Conservation (phyloP, 2,797 vertebrate genomes). For the Ctenopoma kingsleyae region DNA sequence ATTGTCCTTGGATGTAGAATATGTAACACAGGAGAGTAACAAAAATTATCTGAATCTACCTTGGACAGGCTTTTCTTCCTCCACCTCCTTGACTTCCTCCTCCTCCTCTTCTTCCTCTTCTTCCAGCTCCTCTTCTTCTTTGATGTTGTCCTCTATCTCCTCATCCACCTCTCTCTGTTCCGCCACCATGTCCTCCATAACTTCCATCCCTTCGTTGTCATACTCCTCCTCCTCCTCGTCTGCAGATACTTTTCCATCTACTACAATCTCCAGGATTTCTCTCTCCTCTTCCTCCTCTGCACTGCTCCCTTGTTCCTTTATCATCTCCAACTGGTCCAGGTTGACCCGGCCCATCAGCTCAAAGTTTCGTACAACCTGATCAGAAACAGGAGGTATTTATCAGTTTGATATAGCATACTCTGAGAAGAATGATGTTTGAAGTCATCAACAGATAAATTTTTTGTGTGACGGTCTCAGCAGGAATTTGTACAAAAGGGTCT, state of each 20-base stretch:
- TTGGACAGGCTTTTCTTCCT: conserved; percentile 66
- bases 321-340: conserved; percentile 95
- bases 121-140: conserved; percentile 77
- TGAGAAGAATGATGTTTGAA: no score
- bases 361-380: conserved; percentile 96
- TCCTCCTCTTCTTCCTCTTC: conserved; percentile 57
- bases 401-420: not conserved
- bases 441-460: no score
- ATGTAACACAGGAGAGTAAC: not conserved
- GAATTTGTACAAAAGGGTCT: no score
- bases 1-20: not conserved
- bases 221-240: conserved; percentile 38
- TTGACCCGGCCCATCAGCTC: conserved; percentile 97
- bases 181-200: conserved; percentile 85
- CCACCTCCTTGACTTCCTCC: conserved; percentile 61
- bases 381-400: conserved; percentile 15
- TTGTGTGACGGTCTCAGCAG: no score
- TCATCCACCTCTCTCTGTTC: conserved; percentile 86
- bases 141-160: conserved; percentile 58
- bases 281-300: conserved; percentile 83
- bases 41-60: conserved; percentile 62
- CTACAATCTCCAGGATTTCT: conserved; percentile 59
- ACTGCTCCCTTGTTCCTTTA: conserved; percentile 90
- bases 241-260: conserved; percentile 40
- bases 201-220: conserved; percentile 85